Evolutionary conservation across 2,113 vertebrate species (phyloP), one percentile per base, ranked within the genome.

Genomic region (Tamias sibiricus): DNA sequence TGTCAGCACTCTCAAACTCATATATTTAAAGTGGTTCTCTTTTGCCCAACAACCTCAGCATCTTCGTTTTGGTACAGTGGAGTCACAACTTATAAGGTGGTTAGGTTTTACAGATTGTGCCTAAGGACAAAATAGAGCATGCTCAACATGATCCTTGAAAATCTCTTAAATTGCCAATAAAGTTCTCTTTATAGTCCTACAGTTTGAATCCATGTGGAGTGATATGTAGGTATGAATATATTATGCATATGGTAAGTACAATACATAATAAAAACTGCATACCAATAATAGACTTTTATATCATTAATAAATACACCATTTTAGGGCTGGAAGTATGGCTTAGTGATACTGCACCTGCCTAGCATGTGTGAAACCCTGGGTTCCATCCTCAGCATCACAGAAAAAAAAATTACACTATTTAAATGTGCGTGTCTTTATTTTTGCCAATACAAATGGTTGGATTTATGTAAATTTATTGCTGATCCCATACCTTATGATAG

Each of bases 61-160:
- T 69, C 87, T 96, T 91, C 62, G 57, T 32, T 85, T 66, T 75
- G 74, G 69, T 91, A 86, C 42, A 81, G 24, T 52, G 71, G 83
- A 90, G 10, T 77, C 66, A 80, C 57, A 62, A 2, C 44, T 62
- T 90, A 22, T 26, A 89, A 87, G 35, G 44, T 89, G 20, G 62
- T 80, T 93, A 79, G 85, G 26, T 75, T 96, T 93, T 95, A 82
- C 89, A 89, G 71, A 76, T 69, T 42, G 8, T 94, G 52, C 52
- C 42, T 52, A 72, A n/a, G 44, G 79, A 88, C 13, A 59, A 90
- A 96, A 71, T 90, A 4, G 8, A 87, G 92, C 79, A 57, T 13
- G 66, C 57, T 97, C 91, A 95, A 68, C 84, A 89, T 83, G 87
- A 93, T 95, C 91, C 71, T 80, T 82, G 49, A 93, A 88, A 91